Evolutionary conservation across 2,113 vertebrate genomes (phyloP), one percentile per base, ranked within the genome.

Genomic region (Ictidomys tridecemlineatus): DNA sequence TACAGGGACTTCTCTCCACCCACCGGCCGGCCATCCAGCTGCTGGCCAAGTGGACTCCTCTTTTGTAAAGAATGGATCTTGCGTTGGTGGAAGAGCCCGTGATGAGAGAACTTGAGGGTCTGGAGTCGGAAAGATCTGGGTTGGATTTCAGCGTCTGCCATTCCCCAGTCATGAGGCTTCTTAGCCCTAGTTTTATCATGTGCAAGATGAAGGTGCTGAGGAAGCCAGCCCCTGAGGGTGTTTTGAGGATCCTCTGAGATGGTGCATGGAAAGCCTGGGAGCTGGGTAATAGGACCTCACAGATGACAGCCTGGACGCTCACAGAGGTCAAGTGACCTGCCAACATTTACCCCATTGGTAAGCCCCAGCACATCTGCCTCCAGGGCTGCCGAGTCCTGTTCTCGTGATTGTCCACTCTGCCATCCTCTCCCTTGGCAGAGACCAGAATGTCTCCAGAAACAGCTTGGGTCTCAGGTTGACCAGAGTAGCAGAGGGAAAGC

Each of bases 331-430:
- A 30, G n/a, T 45, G 42, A 73, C 63, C 77, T 65, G 37, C 70
- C 48, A 58, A 58, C 34, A 2, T 20, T 70, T 76, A 63, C 17
- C 1, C 9, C 1, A 9, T 28, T 0, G 0, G 82, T 58, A 74
- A 56, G 22, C 67, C 4, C 7, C 16, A 58, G 17, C 1, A 26
- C 14, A 8, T 74, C 24, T 2, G 3, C 45, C 24, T 4, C 74
- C 10, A 58, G 80, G 34, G n/a, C 56, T 4, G 8, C 85, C 37
- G 14, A 11, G 45, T 26, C 37, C 67, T 26, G 2, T 58, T 58
- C 24, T 63, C 28, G 0, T 2, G 13, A 10, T 26, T 8, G 34
- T 74, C 12, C 28, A 30, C 20, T 0, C 8, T 16, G 28, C 67
- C n/a, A 16, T 12, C 48, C 34, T 39, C 51, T 39, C n/a, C 4